Evolutionary conservation across 2,797 vertebrate species (phyloP).

Genomic region (Halcyon smyrnensis): DNA sequence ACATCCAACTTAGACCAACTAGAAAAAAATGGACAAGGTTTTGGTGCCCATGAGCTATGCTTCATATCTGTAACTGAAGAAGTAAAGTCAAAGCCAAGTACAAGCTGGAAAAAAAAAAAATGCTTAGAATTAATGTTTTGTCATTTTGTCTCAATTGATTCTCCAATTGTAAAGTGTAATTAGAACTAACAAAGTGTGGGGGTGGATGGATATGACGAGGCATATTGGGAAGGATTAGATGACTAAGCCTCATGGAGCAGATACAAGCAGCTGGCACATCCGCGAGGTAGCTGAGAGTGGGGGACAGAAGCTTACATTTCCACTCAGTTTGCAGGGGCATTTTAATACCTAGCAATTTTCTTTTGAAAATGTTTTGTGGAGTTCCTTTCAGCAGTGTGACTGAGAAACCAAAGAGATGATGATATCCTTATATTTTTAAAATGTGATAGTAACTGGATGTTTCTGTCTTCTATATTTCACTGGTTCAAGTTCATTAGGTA

Average conservation of each 20-base stretch:
- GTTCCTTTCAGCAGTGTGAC: not conserved
- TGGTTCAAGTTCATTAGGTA: not conserved
- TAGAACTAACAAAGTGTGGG: not conserved
- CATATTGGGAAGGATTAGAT: not conserved
- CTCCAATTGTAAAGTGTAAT: not conserved
- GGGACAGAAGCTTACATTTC: not conserved
- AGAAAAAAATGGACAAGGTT: not conserved
- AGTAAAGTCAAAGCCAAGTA: not conserved
- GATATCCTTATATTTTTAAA: not conserved
- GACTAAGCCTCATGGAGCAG: not conserved
- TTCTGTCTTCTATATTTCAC: not conserved
- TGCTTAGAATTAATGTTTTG: not conserved
- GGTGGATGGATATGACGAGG: not conserved
- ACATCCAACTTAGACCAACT: not conserved
- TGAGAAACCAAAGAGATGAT: not conserved
- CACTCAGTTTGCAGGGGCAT: not conserved
- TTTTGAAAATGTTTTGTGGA: not conserved
- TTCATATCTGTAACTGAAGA: not conserved
- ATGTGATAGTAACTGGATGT: not conserved
- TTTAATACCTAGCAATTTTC: not conserved
- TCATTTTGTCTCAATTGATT: not conserved
- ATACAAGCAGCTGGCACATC: not conserved
- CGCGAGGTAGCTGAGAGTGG: not conserved
- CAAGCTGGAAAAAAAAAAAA: not conserved
- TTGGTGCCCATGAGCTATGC: not conserved